phyloP scores from a whole-genome alignment of 2,797 vertebrate genomes.

The Sciurus carolinensis region DNA sequence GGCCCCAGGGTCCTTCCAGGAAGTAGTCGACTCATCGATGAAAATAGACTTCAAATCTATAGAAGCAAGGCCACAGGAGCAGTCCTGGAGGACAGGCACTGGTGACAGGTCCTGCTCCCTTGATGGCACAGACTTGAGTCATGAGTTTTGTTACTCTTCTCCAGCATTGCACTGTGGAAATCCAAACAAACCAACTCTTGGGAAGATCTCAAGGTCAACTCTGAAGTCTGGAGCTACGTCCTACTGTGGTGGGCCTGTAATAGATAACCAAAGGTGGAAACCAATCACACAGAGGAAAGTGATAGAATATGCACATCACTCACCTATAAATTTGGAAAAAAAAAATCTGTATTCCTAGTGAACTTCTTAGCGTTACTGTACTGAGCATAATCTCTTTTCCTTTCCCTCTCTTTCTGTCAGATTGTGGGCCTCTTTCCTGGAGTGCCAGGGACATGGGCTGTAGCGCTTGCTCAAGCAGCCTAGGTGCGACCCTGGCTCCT shows the following conservation, averaged over 20 bases:
- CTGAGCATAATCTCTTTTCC: neutral
- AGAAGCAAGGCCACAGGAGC: fast-evolving
- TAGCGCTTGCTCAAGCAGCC: neutral
- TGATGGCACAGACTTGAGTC: fast-evolving
- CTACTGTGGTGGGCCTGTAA: fast-evolving
- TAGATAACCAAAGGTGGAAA: neutral
- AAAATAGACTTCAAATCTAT: neutral
- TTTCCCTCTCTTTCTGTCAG: neutral
- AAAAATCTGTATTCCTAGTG: too few relatives aligned
- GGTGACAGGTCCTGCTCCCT: neutral
- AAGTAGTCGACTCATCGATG: neutral
- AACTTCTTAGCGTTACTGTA: neutral
- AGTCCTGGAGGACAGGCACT: fast-evolving
- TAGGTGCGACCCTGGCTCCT: fast-evolving
- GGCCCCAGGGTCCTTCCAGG: neutral
- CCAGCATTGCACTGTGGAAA: fast-evolving
- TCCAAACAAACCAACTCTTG: neutral
- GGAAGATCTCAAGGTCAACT: fast-evolving
- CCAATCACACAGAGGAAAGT: neutral
- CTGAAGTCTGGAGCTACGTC: fast-evolving
- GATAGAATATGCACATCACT: fast-evolving
- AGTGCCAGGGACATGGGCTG: fast-evolving
- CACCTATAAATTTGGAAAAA: too few relatives aligned
- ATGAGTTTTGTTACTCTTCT: fast-evolving
- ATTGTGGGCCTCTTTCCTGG: neutral